Evolutionary conservation across 1,140 invertebrate species (phyloP).

Genomic region (Camponotus pennsylvanicus): DNA sequence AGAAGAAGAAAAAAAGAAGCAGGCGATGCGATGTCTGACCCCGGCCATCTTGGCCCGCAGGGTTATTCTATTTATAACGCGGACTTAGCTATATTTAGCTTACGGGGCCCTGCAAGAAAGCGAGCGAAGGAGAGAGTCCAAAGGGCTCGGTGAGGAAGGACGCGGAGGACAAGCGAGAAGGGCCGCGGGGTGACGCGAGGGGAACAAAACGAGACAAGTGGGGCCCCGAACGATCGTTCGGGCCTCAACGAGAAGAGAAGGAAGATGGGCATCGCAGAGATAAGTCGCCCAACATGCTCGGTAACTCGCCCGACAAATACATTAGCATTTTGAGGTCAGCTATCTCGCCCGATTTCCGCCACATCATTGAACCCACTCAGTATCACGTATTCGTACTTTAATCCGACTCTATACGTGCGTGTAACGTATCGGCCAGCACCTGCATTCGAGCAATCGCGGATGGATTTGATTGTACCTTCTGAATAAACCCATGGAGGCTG

Average conservation of each 20-base stretch:
- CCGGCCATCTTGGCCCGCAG: constrained; percentile 73
- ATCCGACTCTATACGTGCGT: neutral
- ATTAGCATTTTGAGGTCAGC: constrained; percentile 65
- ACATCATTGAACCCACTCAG: neutral
- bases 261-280: constrained; percentile 39
- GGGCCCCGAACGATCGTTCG: constrained; percentile 22
- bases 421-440: constrained; percentile 35
- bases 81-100: constrained; percentile 82
- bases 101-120: constrained; percentile 72
- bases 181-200: constrained; percentile 18
- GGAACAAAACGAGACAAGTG: constrained; percentile 26
- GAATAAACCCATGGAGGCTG: constrained; percentile 61
- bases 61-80: constrained; percentile 81
- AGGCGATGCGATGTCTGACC: constrained; percentile 63
- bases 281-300: constrained; percentile 46
- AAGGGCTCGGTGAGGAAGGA: constrained; percentile 53
- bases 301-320: constrained; percentile 66
- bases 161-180: constrained; percentile 43
- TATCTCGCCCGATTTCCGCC: constrained; percentile 41
- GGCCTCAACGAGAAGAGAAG: neutral
- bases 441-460: constrained; percentile 41
- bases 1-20: constrained; percentile 54
- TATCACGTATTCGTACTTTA: constrained; percentile 35
- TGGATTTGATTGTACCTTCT: constrained; percentile 7
- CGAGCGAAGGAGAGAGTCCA: constrained; percentile 67